Percentiles rank a stretch among this genome's conserved stretches.
phyloP scores from a whole-genome alignment of 2,797 vertebrate genomes.

The Streptopelia turtur region DNA sequence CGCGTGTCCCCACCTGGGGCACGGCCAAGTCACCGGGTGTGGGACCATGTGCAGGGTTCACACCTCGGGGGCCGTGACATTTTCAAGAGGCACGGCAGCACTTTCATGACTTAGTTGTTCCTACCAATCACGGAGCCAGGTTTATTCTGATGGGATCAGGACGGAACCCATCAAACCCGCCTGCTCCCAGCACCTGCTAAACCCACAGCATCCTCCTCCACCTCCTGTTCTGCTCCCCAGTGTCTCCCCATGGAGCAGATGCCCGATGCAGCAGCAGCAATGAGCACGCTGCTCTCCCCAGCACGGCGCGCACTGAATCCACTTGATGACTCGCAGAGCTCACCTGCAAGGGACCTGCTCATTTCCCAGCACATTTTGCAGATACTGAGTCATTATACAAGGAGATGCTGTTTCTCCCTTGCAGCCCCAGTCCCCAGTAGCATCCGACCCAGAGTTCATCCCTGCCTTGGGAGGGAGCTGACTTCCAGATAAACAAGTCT shows the following conservation, averaged over 20 bases:
- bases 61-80: fast-evolving
- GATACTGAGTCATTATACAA: background rate
- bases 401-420: background rate
- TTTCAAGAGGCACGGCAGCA: background rate
- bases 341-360: background rate
- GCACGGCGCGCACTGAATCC: fast-evolving
- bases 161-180: background rate
- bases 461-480: background rate
- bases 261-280: background rate
- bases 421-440: fast-evolving
- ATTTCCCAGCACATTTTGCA: background rate
- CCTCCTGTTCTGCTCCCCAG: background rate
- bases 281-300: fast-evolving
- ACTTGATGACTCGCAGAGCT: fast-evolving
- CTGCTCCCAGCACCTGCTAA: background rate
- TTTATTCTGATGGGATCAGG: background rate
- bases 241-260: background rate
- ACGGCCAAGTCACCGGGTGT: fast-evolving
- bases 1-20: background rate
- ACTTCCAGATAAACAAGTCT: background rate
- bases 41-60: background rate
- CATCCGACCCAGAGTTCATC: fast-evolving
- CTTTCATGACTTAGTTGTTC: fast-evolving
- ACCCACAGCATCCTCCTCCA: background rate
- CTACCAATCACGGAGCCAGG: fast-evolving